phyloP scores from a whole-genome alignment of 2,797 vertebrate genomes.

The Hozukius guyotensis region DNA sequence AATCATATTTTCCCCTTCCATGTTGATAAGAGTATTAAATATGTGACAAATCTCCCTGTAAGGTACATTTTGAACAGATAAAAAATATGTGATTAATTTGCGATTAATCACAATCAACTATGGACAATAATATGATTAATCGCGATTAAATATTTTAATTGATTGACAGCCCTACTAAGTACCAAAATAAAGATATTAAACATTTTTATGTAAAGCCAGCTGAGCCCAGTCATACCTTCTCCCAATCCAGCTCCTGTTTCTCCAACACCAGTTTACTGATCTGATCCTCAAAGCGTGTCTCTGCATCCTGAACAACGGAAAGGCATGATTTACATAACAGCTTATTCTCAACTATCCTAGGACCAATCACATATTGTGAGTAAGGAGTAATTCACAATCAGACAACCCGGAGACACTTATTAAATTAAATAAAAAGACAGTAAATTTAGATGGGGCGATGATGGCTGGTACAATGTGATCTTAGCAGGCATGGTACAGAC shows the following conservation, averaged over 20 bases:
- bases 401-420: neutral
- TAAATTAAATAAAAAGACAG: neutral
- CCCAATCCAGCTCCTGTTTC: slow-evolving; percentile 93
- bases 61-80: too few species aligned
- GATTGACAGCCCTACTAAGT: neutral
- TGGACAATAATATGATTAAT: too few species aligned
- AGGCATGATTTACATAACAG: slow-evolving; percentile 1
- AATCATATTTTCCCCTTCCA: too few species aligned
- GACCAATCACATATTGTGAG: neutral
- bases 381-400: neutral
- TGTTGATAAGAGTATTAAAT: too few species aligned
- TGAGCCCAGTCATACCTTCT: slow-evolving; percentile 84
- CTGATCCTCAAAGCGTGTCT: slow-evolving; percentile 88
- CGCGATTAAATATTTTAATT: too few species aligned
- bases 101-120: too few species aligned
- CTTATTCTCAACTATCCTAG: neutral
- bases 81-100: too few species aligned
- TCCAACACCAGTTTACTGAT: slow-evolving; percentile 89
- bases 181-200: neutral
- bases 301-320: slow-evolving; percentile 85
- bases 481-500: neutral
- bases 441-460: neutral
- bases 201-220: neutral
- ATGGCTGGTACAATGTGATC: neutral
- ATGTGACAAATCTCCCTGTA: too few species aligned